Conservation (phyloP, 2,113 vertebrate genomes). For the Muscicapa adusta region DNA sequence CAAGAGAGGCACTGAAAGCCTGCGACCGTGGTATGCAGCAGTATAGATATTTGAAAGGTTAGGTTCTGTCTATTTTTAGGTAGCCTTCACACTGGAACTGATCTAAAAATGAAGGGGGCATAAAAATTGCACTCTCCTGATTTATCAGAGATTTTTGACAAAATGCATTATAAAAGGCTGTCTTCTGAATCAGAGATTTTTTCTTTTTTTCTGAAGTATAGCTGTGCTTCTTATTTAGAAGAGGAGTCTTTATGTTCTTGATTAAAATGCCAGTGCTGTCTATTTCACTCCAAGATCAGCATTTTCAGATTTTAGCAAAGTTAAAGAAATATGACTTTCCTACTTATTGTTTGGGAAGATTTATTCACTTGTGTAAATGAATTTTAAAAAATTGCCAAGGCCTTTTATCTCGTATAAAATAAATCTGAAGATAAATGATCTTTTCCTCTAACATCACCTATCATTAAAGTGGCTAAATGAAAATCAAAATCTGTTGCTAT, state of each 20-base stretch:
- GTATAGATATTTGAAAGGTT: constrained; percentile 65
- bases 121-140: constrained; percentile 40
- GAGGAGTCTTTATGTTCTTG: constrained; percentile 2
- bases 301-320: constrained; percentile 56
- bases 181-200: background rate
- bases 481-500: constrained; percentile 64
- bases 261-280: constrained; percentile 45
- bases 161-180: background rate
- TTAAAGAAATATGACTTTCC: constrained; percentile 64
- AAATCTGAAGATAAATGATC: constrained; percentile 61
- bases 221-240: constrained; percentile 10
- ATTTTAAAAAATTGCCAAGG: constrained; percentile 60
- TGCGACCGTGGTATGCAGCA: constrained; percentile 42
- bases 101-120: constrained; percentile 58
- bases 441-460: constrained; percentile 54
- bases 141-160: constrained; percentile 37
- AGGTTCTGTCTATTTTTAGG: constrained; percentile 71
- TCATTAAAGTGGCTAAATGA: constrained; percentile 67
- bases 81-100: constrained; percentile 49
- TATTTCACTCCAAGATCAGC: constrained; percentile 56
- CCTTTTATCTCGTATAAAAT: constrained; percentile 43
- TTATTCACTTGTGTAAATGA: constrained; percentile 68
- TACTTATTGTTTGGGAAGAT: constrained; percentile 62
- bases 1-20: constrained; percentile 18
- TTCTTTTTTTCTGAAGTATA: constrained; percentile 15